Evolutionary conservation across 2,113 vertebrate genomes (phyloP).

Genomic region (Prunella fulvescens): DNA sequence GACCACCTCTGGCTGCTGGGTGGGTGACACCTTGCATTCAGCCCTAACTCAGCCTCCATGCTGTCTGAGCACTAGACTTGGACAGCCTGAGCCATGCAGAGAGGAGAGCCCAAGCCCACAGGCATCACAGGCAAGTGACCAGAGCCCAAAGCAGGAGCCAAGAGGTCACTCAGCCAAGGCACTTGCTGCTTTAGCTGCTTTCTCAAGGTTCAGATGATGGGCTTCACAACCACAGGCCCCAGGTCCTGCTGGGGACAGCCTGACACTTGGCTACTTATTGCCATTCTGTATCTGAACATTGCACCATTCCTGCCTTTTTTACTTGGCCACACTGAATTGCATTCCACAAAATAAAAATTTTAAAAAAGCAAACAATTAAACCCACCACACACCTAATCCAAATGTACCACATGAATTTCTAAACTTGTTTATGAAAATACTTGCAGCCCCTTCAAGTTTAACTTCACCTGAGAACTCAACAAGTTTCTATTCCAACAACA

Average conservation of each 20-base stretch:
- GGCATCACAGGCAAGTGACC: rapidly evolving
- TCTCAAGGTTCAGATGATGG: not conserved
- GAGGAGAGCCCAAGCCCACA: not conserved
- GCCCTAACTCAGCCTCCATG: not conserved
- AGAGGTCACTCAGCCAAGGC: not conserved
- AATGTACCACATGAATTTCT: not conserved
- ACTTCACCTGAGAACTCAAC: not conserved
- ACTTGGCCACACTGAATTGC: not conserved
- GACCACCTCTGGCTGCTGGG: not conserved
- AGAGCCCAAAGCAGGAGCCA: not conserved
- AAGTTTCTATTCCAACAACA: not conserved
- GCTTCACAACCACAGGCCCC: not conserved
- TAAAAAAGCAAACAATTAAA: not conserved
- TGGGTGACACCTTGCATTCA: not conserved
- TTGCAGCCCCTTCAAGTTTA: not conserved
- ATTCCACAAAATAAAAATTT: not conserved
- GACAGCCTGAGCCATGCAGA: not conserved
- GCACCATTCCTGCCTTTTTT: not conserved
- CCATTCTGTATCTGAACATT: not conserved
- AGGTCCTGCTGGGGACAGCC: not conserved
- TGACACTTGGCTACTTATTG: not conserved
- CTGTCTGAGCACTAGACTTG: rapidly evolving
- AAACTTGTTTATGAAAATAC: not conserved
- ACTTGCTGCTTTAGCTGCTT: not conserved
- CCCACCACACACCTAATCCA: not conserved